Base-by-base conservation (phyloP, 2,888 invertebrate genomes). In the Tanypteryx hageni region DNA sequence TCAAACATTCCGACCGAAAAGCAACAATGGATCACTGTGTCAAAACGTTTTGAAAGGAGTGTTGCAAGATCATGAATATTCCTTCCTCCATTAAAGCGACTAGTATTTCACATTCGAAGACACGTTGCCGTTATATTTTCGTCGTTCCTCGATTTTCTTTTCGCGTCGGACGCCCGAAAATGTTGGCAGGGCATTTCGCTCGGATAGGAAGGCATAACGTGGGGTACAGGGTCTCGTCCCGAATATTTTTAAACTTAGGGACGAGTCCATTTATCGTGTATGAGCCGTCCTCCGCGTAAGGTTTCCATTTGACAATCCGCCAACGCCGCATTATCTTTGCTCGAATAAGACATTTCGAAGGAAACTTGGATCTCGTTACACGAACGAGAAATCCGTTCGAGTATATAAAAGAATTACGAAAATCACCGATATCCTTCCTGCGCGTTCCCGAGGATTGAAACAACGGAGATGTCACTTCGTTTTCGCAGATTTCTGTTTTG, bases 271-370 rank as follows among this genome's bases (percentile, higher is more conserved):
- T 76, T 76, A 76, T 76, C 76, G 22, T 76, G 76, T 76, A 76
- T 76, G 76, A 76, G 22, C 76, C 1, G 13, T 76, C 27, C 18
- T 22, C 27, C 22, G 22, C 22, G 22, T 76, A 27, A 76, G 68
- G 76, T 76, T 76, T 22, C 76, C 76, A 76, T 76, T 76, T 76
- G 76, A 76, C 22, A 76, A 76, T 76, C 76, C 76, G 76, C 76
- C 76, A 76, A 76, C 27, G 22, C 76, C 22, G 76, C n/a, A 76
- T 76, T 76, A 76, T 13, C 76, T 76, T 76, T 27, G 76, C 10
- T 13, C 13, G 4, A 27, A 18, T 14, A 16, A 68, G 68, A 13
- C 44, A 44, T 44, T 44, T 44, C 44, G 44, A 44, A 44, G 44
- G 5, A 44, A 44, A 44, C 44, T 3, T 44, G 44, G 44, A 44